Conservation (phyloP, 2,113 vertebrate genomes). For the Nettapus auritus region DNA sequence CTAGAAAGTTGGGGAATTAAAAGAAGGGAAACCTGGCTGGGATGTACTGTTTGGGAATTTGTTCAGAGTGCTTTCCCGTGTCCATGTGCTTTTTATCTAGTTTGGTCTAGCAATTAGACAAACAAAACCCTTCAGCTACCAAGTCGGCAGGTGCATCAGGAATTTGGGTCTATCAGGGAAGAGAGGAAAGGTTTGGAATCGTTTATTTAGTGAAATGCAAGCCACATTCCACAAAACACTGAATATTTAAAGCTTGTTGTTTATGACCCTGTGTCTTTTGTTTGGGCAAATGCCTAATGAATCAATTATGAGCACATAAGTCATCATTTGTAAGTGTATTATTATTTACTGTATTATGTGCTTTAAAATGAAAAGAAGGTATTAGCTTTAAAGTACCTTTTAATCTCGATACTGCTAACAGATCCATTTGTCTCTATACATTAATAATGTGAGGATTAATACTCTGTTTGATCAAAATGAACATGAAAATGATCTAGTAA, state of each 20-base stretch:
- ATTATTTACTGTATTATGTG: conserved; percentile 5
- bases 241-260: not conserved
- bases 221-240: not conserved
- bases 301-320: conserved; percentile 5
- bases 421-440: not conserved
- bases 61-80: not conserved
- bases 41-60: not conserved
- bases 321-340: not conserved
- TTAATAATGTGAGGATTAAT: not conserved
- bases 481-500: not conserved
- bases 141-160: not conserved
- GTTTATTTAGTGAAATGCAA: not conserved
- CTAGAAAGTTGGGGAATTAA: not conserved
- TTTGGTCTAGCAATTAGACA: not conserved
- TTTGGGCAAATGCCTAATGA: conserved; percentile 46
- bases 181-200: not conserved
- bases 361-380: conserved; percentile 39
- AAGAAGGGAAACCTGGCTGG: not conserved
- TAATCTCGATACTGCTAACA: conserved; percentile 4
- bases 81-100: not conserved
- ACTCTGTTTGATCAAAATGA: not conserved
- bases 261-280: not conserved
- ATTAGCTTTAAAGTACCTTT: conserved; percentile 20
- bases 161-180: not conserved
- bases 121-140: not conserved